Evolutionary conservation across 1,140 invertebrate species (phyloP).

Genomic region (Delia radicum): DNA sequence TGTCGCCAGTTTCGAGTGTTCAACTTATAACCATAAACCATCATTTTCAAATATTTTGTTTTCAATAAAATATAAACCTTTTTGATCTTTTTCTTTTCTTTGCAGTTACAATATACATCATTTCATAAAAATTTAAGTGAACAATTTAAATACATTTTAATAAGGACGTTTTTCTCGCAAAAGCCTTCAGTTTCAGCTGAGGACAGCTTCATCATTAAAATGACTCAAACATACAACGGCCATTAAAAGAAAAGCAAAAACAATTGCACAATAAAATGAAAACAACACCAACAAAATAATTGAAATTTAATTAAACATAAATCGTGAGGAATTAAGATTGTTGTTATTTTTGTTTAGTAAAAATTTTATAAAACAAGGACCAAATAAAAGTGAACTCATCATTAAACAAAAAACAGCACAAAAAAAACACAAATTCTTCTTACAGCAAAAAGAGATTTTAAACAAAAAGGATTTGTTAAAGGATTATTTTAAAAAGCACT

Average conservation of each 20-base stretch:
- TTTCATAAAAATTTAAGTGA: too few species aligned
- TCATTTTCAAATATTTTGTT: too few species aligned
- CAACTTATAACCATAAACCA: too few species aligned
- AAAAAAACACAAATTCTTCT: neutral
- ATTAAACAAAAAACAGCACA: neutral
- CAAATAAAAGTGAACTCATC: neutral
- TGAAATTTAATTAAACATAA: constrained; percentile 2
- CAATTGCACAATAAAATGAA: neutral
- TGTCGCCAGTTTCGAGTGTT: too few species aligned
- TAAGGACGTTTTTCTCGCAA: too few species aligned
- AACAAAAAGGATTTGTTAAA: too few species aligned
- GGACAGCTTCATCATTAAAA: neutral
- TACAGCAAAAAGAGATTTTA: neutral
- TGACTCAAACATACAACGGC: neutral
- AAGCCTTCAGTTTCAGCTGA: too few species aligned
- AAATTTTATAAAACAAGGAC: neutral
- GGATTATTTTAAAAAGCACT: neutral
- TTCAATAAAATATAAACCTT: too few species aligned
- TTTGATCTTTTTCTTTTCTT: too few species aligned
- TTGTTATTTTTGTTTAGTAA: neutral
- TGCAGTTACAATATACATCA: too few species aligned
- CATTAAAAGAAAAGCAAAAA: neutral
- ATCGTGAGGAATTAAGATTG: neutral
- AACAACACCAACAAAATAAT: neutral
- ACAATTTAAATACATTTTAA: too few species aligned